phyloP scores from a whole-genome alignment of 2,888 invertebrate genomes.

The Cephus pulcher region DNA sequence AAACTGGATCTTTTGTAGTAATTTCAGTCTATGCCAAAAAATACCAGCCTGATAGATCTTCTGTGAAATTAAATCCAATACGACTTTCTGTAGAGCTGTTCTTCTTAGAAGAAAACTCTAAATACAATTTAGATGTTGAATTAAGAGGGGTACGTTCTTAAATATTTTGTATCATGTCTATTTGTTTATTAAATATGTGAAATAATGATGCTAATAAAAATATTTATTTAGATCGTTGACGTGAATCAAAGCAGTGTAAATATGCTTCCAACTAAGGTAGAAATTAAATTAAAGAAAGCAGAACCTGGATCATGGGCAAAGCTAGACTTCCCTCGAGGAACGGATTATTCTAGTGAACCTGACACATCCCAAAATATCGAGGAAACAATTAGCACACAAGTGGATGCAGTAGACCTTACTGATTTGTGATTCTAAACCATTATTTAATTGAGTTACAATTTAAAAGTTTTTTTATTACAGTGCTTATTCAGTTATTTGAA shows the following conservation, averaged over 20 bases:
- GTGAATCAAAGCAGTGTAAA: slow-evolving; percentile 78
- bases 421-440: slow-evolving; percentile 68
- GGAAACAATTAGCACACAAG: slow-evolving; percentile 66
- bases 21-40: slow-evolving; percentile 93
- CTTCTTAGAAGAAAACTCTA: slow-evolving; percentile 82
- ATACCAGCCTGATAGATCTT: slow-evolving; percentile 82
- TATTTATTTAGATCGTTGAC: slow-evolving; percentile 77
- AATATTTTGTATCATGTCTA: neutral
- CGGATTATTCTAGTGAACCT: slow-evolving; percentile 12
- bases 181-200: slow-evolving; percentile 12
- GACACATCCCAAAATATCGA: slow-evolving; percentile 46
- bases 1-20: slow-evolving; percentile 86
- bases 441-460: neutral
- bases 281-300: slow-evolving; percentile 89
- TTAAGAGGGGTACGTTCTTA: slow-evolving; percentile 79
- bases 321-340: slow-evolving; percentile 73
- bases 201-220: neutral
- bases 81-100: slow-evolving; percentile 79
- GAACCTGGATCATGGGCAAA: slow-evolving; percentile 87
- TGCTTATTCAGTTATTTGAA: neutral
- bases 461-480: neutral
- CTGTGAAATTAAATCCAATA: slow-evolving; percentile 86
- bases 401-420: slow-evolving; percentile 80
- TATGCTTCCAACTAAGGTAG: slow-evolving; percentile 91
- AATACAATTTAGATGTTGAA: slow-evolving; percentile 82